A percentile compares a stretch with the other conserved stretches of the same genome.
phyloP scores from a whole-genome alignment of 2,888 invertebrate species.

The Helobdella robusta region DNA sequence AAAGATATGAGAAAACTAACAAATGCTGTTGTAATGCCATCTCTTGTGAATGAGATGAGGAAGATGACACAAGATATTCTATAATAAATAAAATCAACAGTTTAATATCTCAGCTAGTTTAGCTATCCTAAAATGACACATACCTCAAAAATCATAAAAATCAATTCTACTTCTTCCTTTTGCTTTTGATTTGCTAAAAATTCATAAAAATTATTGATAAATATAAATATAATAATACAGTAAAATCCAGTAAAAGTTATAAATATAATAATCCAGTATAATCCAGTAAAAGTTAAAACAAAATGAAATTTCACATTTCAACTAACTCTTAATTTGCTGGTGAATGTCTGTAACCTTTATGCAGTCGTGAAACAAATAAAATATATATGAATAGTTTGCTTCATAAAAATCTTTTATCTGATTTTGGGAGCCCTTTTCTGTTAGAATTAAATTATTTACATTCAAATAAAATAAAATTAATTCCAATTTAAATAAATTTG shows the following conservation, averaged over 20 bases:
- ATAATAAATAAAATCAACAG: not conserved
- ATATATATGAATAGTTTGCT: slow-evolving; percentile 14
- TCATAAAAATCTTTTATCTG: slow-evolving; percentile 19
- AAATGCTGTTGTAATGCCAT: slow-evolving; percentile 22
- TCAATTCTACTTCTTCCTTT: slow-evolving; percentile 2
- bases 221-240: not conserved
- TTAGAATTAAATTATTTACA: too few species aligned
- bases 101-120: not conserved
- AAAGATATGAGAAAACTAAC: not conserved
- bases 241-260: not conserved
- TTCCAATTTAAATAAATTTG: too few species aligned
- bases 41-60: slow-evolving; percentile 14
- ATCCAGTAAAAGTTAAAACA: not conserved
- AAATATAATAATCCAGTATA: not conserved
- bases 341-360: slow-evolving; percentile 9
- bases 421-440: slow-evolving; percentile 17
- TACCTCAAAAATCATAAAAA: slow-evolving; percentile 9
- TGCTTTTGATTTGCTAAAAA: not conserved
- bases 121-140: not conserved
- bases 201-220: too few species aligned
- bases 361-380: slow-evolving; percentile 8
- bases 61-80: slow-evolving; percentile 15
- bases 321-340: not conserved
- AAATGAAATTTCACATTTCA: not conserved
- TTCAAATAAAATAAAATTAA: too few species aligned